These are phyloP conservation scores for Alligator mississippiensis DNA, from an alignment of 2,113 vertebrate species.

Conservation along the genomic window DNA sequence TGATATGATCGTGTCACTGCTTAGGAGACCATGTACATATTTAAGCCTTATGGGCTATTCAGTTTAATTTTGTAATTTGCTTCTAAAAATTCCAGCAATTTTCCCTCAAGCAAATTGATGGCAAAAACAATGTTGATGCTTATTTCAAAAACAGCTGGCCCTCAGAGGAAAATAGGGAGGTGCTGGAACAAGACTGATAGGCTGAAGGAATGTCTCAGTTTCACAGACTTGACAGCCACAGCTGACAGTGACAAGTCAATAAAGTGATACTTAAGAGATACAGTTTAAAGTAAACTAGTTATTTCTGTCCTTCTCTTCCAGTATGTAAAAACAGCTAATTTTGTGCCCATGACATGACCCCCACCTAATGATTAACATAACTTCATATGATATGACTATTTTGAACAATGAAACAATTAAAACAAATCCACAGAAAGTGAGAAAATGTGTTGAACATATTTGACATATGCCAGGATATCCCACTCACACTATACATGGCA, in stretches of 20 bases:
- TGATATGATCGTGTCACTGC: neutral
- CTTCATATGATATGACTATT: neutral
- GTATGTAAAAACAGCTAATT: conserved; percentile 11
- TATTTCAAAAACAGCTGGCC: conserved; percentile 40
- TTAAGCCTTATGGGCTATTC: neutral
- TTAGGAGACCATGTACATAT: neutral
- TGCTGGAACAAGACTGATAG: conserved; percentile 36
- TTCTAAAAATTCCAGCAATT: neutral
- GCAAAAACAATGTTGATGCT: neutral
- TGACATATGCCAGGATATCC: neutral
- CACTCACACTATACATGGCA: conserved; percentile 50
- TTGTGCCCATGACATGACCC: neutral
- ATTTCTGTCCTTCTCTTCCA: conserved; percentile 7
- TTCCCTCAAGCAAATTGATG: neutral
- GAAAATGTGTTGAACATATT: conserved; percentile 24
- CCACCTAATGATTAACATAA: neutral
- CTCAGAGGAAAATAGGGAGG: neutral
- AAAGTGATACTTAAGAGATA: conserved; percentile 21
- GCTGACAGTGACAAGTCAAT: conserved; percentile 44
- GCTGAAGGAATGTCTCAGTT: conserved; percentile 51
- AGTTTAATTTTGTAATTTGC: neutral
- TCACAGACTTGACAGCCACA: conserved; percentile 16
- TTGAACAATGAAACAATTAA: conserved; percentile 25
- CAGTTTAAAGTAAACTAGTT: conserved; percentile 1
- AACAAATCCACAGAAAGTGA: conserved; percentile 14